Evolutionary conservation across 2,888 invertebrate species (phyloP).

Genomic region (Spialia ferax): DNA sequence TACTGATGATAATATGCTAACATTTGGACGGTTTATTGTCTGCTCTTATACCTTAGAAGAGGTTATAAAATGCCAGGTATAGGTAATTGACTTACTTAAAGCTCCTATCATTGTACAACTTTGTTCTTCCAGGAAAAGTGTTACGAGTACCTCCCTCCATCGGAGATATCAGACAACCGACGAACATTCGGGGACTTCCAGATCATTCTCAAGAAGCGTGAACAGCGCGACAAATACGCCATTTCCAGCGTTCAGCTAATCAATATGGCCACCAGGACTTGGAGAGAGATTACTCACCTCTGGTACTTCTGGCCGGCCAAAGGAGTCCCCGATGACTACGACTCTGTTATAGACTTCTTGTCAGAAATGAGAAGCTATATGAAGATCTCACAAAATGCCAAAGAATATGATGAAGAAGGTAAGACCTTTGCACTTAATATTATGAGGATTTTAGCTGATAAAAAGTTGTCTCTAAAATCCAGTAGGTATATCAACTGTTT

Average conservation of each 20-base stretch:
- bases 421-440: no score
- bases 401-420: conserved; percentile 84
- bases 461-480: no score
- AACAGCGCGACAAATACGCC: conserved; percentile 96
- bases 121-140: conserved; percentile 91
- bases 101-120: no score
- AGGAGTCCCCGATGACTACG: conserved; percentile 94
- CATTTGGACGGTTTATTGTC: no score
- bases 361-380: conserved; percentile 91
- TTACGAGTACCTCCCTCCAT: conserved; percentile 96
- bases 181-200: conserved; percentile 95
- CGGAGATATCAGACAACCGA: conserved; percentile 96
- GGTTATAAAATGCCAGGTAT: no score
- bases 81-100: no score
- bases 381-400: conserved; percentile 81
- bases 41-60: no score
- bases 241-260: conserved; percentile 94
- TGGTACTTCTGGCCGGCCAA: conserved; percentile 98
- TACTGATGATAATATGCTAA: no score
- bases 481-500: no score
- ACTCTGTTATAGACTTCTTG: conserved; percentile 94
- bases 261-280: conserved; percentile 93
- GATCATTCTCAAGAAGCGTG: conserved; percentile 94
- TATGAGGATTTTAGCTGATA: no score
- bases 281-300: conserved; percentile 95